These are phyloP conservation scores for Sarcophaga peregrina DNA, from an alignment of 1,140 invertebrate species.

Conservation along the genomic window DNA sequence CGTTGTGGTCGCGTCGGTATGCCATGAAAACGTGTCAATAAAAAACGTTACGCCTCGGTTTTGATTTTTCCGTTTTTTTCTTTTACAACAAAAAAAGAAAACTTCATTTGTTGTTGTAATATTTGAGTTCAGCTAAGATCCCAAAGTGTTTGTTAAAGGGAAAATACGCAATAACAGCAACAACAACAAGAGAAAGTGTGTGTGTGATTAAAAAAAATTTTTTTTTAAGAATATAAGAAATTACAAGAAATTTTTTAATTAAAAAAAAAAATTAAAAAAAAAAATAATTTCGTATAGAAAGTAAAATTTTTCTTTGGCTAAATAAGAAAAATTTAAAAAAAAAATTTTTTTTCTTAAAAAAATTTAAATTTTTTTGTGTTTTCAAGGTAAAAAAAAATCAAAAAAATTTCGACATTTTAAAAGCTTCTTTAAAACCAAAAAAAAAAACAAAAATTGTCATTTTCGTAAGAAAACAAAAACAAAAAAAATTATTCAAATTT, in stretches of 20 bases:
- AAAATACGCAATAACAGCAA: not conserved
- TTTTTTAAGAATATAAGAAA: not conserved
- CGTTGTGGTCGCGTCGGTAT: constrained; percentile 22
- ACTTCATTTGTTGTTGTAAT: not conserved
- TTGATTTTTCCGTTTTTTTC: not conserved
- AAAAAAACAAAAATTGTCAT: not conserved
- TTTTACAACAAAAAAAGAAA: not conserved
- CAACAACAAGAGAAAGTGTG: not conserved
- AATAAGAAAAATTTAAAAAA: not conserved
- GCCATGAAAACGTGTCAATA: not conserved
- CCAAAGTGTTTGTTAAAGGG: not conserved
- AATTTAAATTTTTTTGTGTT: not conserved
- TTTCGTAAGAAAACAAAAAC: not conserved
- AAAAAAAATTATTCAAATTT: no score
- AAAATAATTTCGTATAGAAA: not conserved
- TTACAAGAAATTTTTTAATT: not conserved
- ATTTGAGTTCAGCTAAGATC: not conserved
- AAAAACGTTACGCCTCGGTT: constrained; percentile 17
- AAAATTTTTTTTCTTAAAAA: not conserved
- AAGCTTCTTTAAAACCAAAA: not conserved
- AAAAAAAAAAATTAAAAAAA: not conserved
- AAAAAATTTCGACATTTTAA: not conserved
- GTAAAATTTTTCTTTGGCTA: not conserved
- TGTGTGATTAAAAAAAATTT: not conserved
- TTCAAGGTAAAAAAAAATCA: not conserved